Evolutionary conservation across 2,113 vertebrate genomes (phyloP).

Genomic region (Pachyramphus minor): DNA sequence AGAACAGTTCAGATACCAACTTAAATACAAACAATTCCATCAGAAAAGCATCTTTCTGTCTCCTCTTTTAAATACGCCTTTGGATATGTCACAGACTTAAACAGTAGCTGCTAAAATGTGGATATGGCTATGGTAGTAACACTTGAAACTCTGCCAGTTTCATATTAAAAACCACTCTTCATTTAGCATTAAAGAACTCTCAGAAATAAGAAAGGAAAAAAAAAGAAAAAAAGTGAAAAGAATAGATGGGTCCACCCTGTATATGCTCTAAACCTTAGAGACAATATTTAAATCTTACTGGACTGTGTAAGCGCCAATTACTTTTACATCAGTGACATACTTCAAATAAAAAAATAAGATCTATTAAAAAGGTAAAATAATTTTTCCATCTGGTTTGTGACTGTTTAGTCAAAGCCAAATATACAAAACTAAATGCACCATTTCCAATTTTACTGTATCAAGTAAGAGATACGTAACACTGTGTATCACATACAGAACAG

Average conservation of each 20-base stretch:
- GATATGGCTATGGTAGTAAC: conserved; percentile 7
- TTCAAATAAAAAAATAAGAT: conserved; percentile 80
- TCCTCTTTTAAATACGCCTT: background rate
- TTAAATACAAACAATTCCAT: background rate
- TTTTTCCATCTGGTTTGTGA: conserved; percentile 49
- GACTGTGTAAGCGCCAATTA: conserved; percentile 47
- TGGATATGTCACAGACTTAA: background rate
- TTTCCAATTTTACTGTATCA: conserved; percentile 48
- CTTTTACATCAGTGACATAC: conserved; percentile 61
- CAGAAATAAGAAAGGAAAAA: background rate
- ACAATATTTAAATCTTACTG: conserved; percentile 59
- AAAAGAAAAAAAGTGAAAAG: background rate
- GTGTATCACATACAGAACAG: conserved; percentile 11
- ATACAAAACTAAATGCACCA: conserved; percentile 55
- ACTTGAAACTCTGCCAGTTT: conserved; percentile 53
- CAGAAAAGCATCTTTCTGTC: conserved; percentile 12
- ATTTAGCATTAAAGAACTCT: conserved; percentile 32
- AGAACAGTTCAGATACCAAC: conserved; percentile 52
- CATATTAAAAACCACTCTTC: conserved; percentile 61
- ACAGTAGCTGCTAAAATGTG: conserved; percentile 13
- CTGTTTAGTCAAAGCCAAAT: conserved; percentile 62
- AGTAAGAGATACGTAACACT: conserved; percentile 7
- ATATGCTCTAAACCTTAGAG: conserved; percentile 55
- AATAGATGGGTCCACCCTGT: conserved; percentile 43
- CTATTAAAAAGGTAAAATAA: conserved; percentile 74